A percentile compares a stretch with the other conserved stretches of the same genome.
Conservation (phyloP, 2,888 invertebrate species). For the Tolmerus cingulatus region DNA sequence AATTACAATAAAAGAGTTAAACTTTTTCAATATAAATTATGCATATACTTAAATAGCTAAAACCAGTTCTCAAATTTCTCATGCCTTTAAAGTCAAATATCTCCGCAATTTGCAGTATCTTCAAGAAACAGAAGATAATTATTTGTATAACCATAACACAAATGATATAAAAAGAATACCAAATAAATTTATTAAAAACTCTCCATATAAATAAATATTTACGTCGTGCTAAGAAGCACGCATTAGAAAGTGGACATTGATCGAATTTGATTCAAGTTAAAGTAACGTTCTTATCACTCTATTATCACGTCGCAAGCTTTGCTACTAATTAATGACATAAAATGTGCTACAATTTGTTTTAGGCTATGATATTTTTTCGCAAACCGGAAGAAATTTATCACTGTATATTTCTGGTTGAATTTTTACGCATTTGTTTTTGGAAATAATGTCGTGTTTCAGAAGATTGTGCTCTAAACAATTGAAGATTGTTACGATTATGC, state of each 20-base stretch:
- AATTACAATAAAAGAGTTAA: too few relatives aligned
- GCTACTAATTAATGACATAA: neutral
- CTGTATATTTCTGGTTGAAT: neutral
- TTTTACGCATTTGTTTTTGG: neutral
- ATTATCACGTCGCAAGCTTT: neutral
- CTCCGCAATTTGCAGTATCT: neutral
- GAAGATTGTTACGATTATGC: neutral
- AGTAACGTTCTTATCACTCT: neutral
- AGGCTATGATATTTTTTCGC: neutral
- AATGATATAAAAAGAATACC: neutral
- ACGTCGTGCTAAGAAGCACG: neutral
- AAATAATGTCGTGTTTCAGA: neutral
- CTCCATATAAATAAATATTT: neutral
- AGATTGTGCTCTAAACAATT: neutral
- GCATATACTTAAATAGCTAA: too few relatives aligned
- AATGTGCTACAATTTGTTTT: neutral
- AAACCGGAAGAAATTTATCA: neutral
- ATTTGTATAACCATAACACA: neutral
- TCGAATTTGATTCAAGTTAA: neutral
- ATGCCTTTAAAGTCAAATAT: neutral
- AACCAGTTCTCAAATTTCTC: too few relatives aligned
- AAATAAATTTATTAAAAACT: neutral
- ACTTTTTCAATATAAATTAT: too few relatives aligned
- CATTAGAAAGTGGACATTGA: neutral
- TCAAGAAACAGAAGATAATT: neutral